Evolutionary conservation across 2,797 vertebrate species (phyloP).

Genomic region (Novumbra hubbsi): DNA sequence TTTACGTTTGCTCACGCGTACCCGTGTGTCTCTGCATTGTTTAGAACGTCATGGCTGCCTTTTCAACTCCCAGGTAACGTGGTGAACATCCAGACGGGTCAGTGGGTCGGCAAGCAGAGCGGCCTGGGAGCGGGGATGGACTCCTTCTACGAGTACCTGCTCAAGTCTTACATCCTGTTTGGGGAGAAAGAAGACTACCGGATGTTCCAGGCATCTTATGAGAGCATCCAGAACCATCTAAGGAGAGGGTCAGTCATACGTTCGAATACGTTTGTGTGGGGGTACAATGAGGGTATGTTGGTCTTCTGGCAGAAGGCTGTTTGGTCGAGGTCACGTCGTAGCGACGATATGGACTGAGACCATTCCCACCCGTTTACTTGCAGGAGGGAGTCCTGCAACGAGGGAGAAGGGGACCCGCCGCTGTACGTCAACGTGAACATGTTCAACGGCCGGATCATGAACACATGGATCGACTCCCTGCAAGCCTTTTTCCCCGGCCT

Average conservation of each 20-base stretch:
- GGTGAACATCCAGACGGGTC: constrained; percentile 96
- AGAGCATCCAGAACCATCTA: constrained; percentile 92
- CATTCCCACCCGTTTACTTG: background rate
- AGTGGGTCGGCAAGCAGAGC: constrained; percentile 96
- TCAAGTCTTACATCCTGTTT: constrained; percentile 98
- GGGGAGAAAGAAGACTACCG: constrained; percentile 92
- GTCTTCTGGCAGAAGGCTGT: background rate
- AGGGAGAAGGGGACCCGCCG: constrained; percentile 95
- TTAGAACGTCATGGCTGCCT: constrained; percentile 1
- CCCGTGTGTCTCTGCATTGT: background rate
- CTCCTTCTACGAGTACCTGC: constrained; percentile 96
- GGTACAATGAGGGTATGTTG: background rate
- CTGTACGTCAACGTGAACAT: constrained; percentile 98
- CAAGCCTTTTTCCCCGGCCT: constrained; percentile 98
- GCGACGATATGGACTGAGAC: background rate
- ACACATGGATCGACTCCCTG: constrained; percentile 98
- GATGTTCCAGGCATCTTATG: constrained; percentile 92
- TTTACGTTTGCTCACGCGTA: background rate
- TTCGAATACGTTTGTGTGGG: background rate
- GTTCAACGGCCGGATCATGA: constrained; percentile 97
- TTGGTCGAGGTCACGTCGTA: background rate
- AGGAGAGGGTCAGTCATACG: constrained; percentile 86
- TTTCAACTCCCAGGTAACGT: constrained; percentile 83
- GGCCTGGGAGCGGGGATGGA: constrained; percentile 94
- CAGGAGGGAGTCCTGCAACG: constrained; percentile 93